Base-by-base conservation (phyloP, 2,797 vertebrate species). In the Rousettus madagascariensis region DNA sequence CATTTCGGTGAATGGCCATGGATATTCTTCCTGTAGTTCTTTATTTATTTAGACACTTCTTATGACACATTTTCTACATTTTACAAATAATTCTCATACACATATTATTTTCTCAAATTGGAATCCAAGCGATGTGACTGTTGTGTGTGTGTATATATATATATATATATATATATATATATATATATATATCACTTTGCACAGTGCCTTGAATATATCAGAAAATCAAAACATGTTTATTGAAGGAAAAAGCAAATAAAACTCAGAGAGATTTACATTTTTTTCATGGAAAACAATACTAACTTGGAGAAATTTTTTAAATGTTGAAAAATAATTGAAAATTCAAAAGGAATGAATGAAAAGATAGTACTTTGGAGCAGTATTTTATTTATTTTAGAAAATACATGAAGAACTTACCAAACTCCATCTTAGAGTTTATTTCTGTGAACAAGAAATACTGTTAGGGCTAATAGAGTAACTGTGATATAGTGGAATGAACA, bases 381-480 rank as follows among this genome's bases (percentile, higher is more conserved):
- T 88, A 33, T 82, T 89, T 95, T 92, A 88, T 38, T 79, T 90
- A 89, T 80, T 95, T 95, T 77, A 72, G 72, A 68, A 69, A 72
- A 71, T 86, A 59, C 10, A 5, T 59, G 24, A 92, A 88, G 38
- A 94, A 63, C n/a, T 94, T 80, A 78, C 28, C 19, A 41, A 71
- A 87, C 26, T 95, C 36, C 43, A 51, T 61, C 49, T 17, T 9
- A 57, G 61, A 83, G 24, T 74, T 91, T 90, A 36, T 78, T 88
- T 95, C 74, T 82, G 20, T 95, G 30, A 88, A 93, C 28, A n/a
- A 75, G 65, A 94, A 88, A 88, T 86, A 91, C 6, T 53, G 28
- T 74, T 78, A 83, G 72, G 15, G 36, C 75, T 86, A 75, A 46
- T 22, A 86, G 26, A 41, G 66, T 51, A 93, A 43, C 65, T 90